Conservation (phyloP, 2,797 vertebrate genomes). For the Vespertilio murinus region DNA sequence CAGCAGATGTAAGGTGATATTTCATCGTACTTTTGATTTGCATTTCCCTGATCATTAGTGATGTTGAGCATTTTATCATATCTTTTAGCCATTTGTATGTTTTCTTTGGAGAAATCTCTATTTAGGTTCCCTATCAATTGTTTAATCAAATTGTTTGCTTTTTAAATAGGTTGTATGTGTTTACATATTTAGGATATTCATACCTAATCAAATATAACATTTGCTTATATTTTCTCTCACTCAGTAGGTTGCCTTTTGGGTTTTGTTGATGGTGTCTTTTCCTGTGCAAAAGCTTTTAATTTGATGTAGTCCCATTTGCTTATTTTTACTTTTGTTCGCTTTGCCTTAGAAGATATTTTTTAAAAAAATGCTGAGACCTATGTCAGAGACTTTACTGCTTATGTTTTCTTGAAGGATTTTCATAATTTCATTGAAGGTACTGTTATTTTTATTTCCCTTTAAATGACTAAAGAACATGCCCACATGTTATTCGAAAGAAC, state of each 20-base stretch:
- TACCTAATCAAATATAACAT: not conserved
- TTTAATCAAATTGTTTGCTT: not conserved
- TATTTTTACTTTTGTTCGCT: not conserved
- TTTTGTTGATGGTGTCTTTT: not conserved
- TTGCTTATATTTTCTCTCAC: not conserved
- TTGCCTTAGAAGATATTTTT: not conserved
- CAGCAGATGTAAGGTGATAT: not conserved
- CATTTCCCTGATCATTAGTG: not conserved
- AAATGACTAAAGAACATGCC: not conserved
- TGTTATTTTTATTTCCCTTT: conserved; percentile 10
- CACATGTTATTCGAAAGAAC: not conserved
- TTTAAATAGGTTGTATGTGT: not conserved
- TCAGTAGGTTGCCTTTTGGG: not conserved
- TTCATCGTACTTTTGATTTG: not conserved
- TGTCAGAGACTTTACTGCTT: not conserved
- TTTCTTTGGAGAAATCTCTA: not conserved
- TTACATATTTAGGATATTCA: not conserved
- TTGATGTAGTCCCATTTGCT: not conserved
- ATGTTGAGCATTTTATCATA: not conserved
- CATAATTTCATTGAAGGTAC: not conserved
- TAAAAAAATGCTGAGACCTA: not conserved
- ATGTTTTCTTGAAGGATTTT: not conserved
- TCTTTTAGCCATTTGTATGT: not conserved
- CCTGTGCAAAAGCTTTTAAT: not conserved
- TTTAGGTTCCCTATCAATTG: not conserved